phyloP scores from a whole-genome alignment of 1,140 invertebrate species.

The Drosophila subobscura region DNA sequence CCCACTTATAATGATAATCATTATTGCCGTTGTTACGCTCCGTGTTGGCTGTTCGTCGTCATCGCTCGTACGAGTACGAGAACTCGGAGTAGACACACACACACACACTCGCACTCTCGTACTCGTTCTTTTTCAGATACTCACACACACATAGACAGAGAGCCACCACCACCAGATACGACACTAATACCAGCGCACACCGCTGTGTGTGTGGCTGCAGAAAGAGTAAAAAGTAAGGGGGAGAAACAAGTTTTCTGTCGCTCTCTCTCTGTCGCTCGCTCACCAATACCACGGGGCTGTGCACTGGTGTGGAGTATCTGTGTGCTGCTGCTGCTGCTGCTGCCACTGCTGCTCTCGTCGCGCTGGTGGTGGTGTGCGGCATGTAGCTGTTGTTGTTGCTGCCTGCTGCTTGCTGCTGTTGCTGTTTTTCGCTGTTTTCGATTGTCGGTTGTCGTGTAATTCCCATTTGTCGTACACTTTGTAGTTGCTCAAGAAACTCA shows the following conservation, averaged over 20 bases:
- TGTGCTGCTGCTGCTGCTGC: constrained; percentile 35
- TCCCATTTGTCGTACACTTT: constrained; percentile 84
- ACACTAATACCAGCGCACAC: constrained; percentile 7
- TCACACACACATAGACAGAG: constrained; percentile 31
- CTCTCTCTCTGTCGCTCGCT: constrained; percentile 31
- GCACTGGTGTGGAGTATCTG: constrained; percentile 13
- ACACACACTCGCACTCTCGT: constrained; percentile 2
- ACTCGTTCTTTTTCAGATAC: constrained; percentile 63
- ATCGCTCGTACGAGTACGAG: constrained; percentile 8
- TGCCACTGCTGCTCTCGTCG: constrained; percentile 56
- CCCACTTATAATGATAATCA: constrained; percentile 83
- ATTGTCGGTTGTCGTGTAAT: constrained; percentile 83
- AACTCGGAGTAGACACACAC: too few relatives aligned
- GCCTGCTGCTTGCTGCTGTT: constrained; percentile 50
- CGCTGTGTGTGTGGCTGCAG: background rate
- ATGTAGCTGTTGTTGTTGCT: constrained; percentile 24
- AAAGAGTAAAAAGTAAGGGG: constrained; percentile 40
- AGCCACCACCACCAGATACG: constrained; percentile 11
- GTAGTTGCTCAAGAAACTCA: constrained; percentile 84
- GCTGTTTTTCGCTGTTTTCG: constrained; percentile 75
- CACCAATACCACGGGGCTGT: constrained; percentile 15
- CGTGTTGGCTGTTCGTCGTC: constrained; percentile 54
- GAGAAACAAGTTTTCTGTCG: constrained; percentile 60
- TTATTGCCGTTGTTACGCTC: constrained; percentile 79
- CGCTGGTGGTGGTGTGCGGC: constrained; percentile 28